These are phyloP conservation scores for Hymenopus coronatus DNA, from an alignment of 2,888 invertebrate genomes.

Conservation along the genomic window DNA sequence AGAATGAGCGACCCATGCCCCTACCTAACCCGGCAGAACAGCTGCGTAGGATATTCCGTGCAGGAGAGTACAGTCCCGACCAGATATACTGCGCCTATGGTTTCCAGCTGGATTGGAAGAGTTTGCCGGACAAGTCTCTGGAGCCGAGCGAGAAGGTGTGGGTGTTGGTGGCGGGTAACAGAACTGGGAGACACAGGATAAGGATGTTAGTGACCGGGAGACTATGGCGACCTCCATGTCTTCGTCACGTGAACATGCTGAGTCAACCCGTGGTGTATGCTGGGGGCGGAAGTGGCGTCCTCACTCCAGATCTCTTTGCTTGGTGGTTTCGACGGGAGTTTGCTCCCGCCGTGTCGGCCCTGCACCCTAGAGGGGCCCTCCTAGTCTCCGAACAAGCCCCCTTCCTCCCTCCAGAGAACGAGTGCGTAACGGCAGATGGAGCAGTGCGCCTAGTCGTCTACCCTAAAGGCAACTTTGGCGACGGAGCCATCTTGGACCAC, in stretches of 20 bases:
- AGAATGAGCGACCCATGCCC: neutral
- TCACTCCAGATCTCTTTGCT: slow-evolving; percentile 48
- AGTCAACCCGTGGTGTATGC: slow-evolving; percentile 52
- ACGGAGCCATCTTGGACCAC: slow-evolving; percentile 38
- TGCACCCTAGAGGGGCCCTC: slow-evolving; percentile 48
- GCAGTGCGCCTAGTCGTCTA: slow-evolving; percentile 40
- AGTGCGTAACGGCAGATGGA: slow-evolving; percentile 46
- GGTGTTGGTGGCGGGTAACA: slow-evolving; percentile 50
- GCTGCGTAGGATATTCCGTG: neutral
- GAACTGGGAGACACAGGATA: slow-evolving; percentile 49
- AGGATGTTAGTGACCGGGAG: slow-evolving; percentile 49
- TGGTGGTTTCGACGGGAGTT: slow-evolving; percentile 54
- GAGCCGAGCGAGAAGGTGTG: slow-evolving; percentile 38
- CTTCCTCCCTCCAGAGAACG: slow-evolving; percentile 44
- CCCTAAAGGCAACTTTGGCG: slow-evolving; percentile 36
- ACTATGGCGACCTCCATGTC: slow-evolving; percentile 49
- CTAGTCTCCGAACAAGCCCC: slow-evolving; percentile 46
- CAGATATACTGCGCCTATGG: slow-evolving; percentile 48
- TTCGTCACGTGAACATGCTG: slow-evolving; percentile 49
- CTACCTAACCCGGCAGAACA: neutral
- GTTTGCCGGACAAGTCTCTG: slow-evolving; percentile 38
- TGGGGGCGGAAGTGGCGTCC: slow-evolving; percentile 48
- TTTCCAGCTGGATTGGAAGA: slow-evolving; percentile 48
- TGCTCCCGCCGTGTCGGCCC: slow-evolving; percentile 47
- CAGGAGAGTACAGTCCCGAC: slow-evolving; percentile 39